phyloP scores from a whole-genome alignment of 2,888 invertebrate genomes.

The Bellardia pandia region DNA sequence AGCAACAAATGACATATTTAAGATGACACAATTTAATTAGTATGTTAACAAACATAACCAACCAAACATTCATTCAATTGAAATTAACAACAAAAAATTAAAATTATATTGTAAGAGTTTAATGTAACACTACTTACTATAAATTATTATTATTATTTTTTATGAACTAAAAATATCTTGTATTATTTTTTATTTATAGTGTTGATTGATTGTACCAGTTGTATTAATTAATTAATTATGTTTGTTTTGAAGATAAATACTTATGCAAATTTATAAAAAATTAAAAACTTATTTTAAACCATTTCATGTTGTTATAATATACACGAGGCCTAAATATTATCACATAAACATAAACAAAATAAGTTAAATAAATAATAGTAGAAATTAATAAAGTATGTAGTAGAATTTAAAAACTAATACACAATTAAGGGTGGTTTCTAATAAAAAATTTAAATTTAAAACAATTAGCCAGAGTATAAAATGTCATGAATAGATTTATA shows the following conservation, averaged over 20 bases:
- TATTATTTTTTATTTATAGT: background rate
- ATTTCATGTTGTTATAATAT: background rate
- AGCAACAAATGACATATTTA: slow-evolving; percentile 67
- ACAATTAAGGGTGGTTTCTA: background rate
- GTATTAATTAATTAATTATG: background rate
- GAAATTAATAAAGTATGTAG: background rate
- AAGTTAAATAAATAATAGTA: background rate
- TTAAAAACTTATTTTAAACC: background rate
- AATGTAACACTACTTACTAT: slow-evolving; percentile 5
- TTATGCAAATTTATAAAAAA: background rate
- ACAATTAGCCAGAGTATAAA: background rate
- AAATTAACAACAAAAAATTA: background rate
- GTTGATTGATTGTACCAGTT: slow-evolving; percentile 41
- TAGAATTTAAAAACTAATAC: background rate
- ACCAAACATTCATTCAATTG: background rate
- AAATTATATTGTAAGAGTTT: background rate
- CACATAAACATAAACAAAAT: slow-evolving; percentile 21
- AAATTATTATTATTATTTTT: slow-evolving; percentile 23
- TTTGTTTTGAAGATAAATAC: background rate
- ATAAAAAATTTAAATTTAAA: background rate
- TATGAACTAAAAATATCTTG: slow-evolving; percentile 11
- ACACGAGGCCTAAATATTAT: slow-evolving; percentile 20
- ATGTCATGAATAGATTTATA: slow-evolving; percentile 37
- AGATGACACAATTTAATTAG: slow-evolving; percentile 36
- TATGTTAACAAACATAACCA: slow-evolving; percentile 50